A percentile compares a stretch with the other conserved stretches of the same genome.
Conservation (phyloP, 1,140 invertebrate genomes). For the Lithobius niger region DNA sequence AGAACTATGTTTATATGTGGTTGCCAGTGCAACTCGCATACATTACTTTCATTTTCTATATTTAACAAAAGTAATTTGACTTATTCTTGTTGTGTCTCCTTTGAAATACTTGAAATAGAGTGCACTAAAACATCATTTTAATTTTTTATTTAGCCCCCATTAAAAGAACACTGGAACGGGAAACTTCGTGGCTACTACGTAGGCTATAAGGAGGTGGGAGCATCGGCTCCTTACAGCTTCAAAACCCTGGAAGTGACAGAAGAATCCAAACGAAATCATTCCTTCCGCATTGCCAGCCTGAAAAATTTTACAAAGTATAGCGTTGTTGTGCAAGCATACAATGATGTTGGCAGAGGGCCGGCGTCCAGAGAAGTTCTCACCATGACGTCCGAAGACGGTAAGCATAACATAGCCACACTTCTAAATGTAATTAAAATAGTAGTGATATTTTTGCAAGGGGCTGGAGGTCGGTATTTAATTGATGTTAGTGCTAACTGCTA, state of each 20-base stretch:
- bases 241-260: constrained; percentile 59
- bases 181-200: constrained; percentile 83
- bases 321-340: constrained; percentile 35
- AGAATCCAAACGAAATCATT: constrained; percentile 50
- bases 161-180: constrained; percentile 80
- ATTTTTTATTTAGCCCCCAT: constrained; percentile 46
- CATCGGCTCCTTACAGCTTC: constrained; percentile 78
- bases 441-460: neutral
- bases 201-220: constrained; percentile 71
- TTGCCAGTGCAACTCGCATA: too few relatives aligned
- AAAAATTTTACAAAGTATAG: constrained; percentile 35
- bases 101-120: too few relatives aligned
- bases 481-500: too few relatives aligned
- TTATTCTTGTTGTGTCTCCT: too few relatives aligned
- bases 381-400: constrained; percentile 67
- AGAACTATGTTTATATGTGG: too few relatives aligned
- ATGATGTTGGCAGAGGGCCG: constrained; percentile 51
- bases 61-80: too few relatives aligned
- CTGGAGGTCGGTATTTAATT: too few relatives aligned
- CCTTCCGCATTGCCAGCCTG: constrained; percentile 51
- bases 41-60: too few relatives aligned
- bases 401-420: constrained; percentile 15
- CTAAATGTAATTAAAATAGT: neutral
- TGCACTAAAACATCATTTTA: too few relatives aligned
- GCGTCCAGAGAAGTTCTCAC: constrained; percentile 53